Base-by-base conservation (phyloP, 2,888 invertebrate species). In the Heterodera filipjevi region DNA sequence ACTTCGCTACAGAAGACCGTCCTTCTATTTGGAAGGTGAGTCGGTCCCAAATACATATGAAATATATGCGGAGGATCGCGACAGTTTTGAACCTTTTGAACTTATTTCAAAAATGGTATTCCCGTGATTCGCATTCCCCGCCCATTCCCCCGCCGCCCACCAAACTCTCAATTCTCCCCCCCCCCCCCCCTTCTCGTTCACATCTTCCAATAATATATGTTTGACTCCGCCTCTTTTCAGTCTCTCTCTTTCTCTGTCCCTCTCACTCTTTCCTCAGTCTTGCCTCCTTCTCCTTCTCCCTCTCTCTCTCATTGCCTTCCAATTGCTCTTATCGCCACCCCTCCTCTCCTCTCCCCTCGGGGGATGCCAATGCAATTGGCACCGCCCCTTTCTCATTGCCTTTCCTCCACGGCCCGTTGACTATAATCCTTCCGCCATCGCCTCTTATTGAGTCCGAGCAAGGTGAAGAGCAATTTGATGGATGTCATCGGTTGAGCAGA, bases 221-320 rank as follows among this genome's bases (percentile, higher is more conserved):
- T 49, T 49, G 46, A 14, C 14, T 16, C 12, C 46, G 46, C 46
- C 12, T 49, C 46, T 59, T 22, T 59, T n/a, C n/a, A 3, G 3
- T 59, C n/a, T 59, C 53, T 59, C n/a, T 59, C 59, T n/a, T 1
- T 59, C 59, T n/a, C 59, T 59, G n/a, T 59, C 59, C 22, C 53
- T 53, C 53, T 72, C 32, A 19, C 59, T 71, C 8, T 12, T 32
- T 30, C n/a, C n/a, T n/a, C n/a, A n/a, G n/a, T n/a, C n/a, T n/a
- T n/a, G n/a, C n/a, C n/a, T n/a, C n/a, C n/a, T n/a, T n/a, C n/a
- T n/a, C n/a, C n/a, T 30, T 3, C 72, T 19, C 32, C 6, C 71
- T 53, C 49, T 59, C 59, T 59, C 73, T 73, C 73, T n/a, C 30
- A 59, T 73, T 46, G 33, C 46, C 27, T 44, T 73, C 71, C 39